A percentile compares a stretch with the other conserved stretches of the same genome.
Evolutionary conservation across 2,797 vertebrate genomes (phyloP).

Genomic region (Sebastes hubbsi): DNA sequence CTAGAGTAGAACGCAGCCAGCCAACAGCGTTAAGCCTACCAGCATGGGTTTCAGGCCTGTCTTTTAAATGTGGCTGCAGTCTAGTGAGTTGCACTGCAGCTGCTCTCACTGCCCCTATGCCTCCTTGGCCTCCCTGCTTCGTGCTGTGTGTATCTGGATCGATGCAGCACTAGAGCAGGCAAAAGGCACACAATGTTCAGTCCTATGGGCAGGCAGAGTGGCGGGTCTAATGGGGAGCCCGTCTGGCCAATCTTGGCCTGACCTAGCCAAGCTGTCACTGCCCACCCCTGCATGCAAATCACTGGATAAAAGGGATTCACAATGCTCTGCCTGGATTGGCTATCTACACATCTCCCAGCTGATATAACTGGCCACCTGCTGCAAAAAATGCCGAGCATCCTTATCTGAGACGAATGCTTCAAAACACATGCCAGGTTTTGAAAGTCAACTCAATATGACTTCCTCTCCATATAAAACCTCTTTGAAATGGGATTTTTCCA

Average conservation of each 20-base stretch:
- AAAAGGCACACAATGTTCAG: constrained; percentile 61
- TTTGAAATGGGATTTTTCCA: constrained; percentile 45
- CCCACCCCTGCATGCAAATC: constrained; percentile 29
- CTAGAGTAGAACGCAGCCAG: not conserved
- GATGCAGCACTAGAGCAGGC: constrained; percentile 40
- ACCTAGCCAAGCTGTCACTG: constrained; percentile 50
- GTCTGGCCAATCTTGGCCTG: constrained; percentile 38
- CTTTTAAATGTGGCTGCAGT: constrained; percentile 26
- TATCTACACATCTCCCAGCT: not conserved
- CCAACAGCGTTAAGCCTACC: not conserved
- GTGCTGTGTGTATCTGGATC: constrained; percentile 45
- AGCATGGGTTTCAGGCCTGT: constrained; percentile 10
- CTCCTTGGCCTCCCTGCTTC: constrained; percentile 20
- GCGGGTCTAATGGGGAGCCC: constrained; percentile 54
- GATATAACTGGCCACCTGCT: constrained; percentile 18
- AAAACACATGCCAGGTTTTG: not conserved
- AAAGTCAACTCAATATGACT: constrained; percentile 31
- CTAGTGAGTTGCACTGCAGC: constrained; percentile 22
- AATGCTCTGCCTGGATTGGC: constrained; percentile 7
- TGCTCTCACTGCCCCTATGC: constrained; percentile 16
- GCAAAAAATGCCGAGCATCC: constrained; percentile 1
- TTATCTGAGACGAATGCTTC: not conserved
- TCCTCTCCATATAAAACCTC: not conserved
- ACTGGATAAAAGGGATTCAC: constrained; percentile 25
- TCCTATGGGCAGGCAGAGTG: constrained; percentile 23